Base-by-base conservation (phyloP, 2,113 vertebrate genomes). In the Willisornis vidua region DNA sequence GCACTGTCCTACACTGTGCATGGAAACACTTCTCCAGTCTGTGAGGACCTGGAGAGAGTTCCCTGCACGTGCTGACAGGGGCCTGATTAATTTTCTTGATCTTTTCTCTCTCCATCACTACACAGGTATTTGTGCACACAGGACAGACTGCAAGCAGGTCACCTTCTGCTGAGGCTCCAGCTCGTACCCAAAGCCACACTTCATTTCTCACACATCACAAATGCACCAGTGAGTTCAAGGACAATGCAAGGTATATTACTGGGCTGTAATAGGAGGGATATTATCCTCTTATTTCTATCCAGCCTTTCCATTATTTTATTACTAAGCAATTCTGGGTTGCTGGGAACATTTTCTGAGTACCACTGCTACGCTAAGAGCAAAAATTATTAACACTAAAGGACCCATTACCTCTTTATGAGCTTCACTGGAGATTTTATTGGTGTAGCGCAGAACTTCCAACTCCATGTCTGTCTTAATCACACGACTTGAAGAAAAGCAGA, bases 401-500 rank as follows among this genome's bases (percentile, higher is more conserved):
- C 78, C 67, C 73, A 97, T 98, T 97, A 99, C 99, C 99, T 99
- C 98, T 97, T 98, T 99, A 97, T 99, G 99, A 87, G 99, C 99
- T 94, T 99, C 99, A 15, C 99, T 99, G 98, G 99, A 99, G 96
- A 99, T 97, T 94, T 98, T 98, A 97, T 99, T 99, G 91, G 99
- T 99, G 97, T 99, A 99, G 70, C 99, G 99, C 90, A 99, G 94
- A 76, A 99, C 98, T 97, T 99, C 99, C 97, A 99, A 96, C 97
- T 99, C 99, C 99, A 99, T 99, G 96, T 99, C 98, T 1, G 99
- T 99, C 97, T 99, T 99, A 88, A 98, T 93, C 75, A 99, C 98
- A 52, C 99, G 99, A 96, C 99, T 99, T 85, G 74, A 96, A 97
- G 76, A 86, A 46, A 95, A 93, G 84, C 14, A 71, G 80, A 92